Evolutionary conservation across 1,140 invertebrate genomes (phyloP).

Genomic region (Cotesia chilonis): DNA sequence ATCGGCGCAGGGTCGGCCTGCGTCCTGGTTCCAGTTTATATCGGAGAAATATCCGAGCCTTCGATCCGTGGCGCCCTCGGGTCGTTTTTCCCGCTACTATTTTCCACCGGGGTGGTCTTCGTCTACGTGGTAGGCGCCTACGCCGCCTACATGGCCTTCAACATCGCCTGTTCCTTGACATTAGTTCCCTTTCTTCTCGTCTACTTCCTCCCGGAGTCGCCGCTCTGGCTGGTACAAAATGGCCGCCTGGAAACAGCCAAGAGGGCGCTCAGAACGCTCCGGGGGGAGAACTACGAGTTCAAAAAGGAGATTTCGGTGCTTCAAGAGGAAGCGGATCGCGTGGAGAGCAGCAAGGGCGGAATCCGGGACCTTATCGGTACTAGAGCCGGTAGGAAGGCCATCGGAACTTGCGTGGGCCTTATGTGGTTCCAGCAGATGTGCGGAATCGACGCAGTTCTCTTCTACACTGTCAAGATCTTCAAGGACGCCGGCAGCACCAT

Average conservation of each 20-base stretch:
- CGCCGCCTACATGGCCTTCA: conserved; percentile 72
- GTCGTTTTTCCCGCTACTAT: conserved; percentile 74
- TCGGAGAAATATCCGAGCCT: conserved; percentile 67
- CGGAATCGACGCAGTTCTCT: conserved; percentile 76
- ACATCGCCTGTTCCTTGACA: conserved; percentile 71
- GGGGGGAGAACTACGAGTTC: conserved; percentile 72
- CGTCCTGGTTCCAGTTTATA: conserved; percentile 68
- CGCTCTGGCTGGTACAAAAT: conserved; percentile 71
- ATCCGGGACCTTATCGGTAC: conserved; percentile 54
- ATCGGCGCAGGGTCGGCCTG: conserved; percentile 70
- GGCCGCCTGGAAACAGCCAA: conserved; percentile 39
- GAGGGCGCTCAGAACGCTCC: conserved; percentile 68
- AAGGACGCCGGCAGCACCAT: conserved; percentile 68
- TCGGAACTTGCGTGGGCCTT: conserved; percentile 63
- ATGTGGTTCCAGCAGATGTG: conserved; percentile 73
- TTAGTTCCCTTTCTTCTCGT: conserved; percentile 72
- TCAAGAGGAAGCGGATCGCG: conserved; percentile 69
- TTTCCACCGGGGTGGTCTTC: conserved; percentile 81
- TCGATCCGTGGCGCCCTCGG: conserved; percentile 69
- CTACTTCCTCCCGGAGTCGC: conserved; percentile 82
- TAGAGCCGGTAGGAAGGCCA: conserved; percentile 64
- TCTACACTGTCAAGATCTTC: conserved; percentile 76
- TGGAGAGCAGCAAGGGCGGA: conserved; percentile 51
- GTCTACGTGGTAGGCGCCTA: conserved; percentile 77
- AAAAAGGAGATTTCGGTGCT: conserved; percentile 68